A percentile compares a stretch with the other conserved stretches of the same genome.
Conservation (phyloP, 2,113 vertebrate species). For the Chamaetylas fuelleborni region DNA sequence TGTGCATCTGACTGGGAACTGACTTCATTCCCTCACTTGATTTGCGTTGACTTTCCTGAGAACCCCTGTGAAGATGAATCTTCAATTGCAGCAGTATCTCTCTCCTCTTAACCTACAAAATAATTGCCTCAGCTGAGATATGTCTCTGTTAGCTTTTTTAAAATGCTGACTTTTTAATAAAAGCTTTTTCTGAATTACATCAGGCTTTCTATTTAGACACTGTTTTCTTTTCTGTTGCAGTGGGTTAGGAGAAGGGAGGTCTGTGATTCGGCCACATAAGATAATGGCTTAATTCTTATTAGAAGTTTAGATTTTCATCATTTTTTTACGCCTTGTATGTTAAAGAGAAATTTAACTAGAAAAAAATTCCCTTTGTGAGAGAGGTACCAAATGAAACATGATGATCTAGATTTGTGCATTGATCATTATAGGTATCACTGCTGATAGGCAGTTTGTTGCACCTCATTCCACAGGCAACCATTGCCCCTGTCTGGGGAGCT, state of each 20-base stretch:
- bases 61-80: slow-evolving; percentile 29
- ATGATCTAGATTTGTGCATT: neutral
- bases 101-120: slow-evolving; percentile 47
- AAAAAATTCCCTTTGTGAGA: neutral
- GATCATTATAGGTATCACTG: neutral
- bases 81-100: slow-evolving; percentile 37
- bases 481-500: neutral
- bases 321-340: rapidly evolving
- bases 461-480: rapidly evolving
- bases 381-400: neutral
- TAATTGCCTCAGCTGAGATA: slow-evolving; percentile 51
- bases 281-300: neutral
- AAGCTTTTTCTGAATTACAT: slow-evolving; percentile 7
- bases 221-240: neutral
- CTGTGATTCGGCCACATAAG: neutral
- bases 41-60: slow-evolving; percentile 25
- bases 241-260: neutral
- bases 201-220: slow-evolving; percentile 14
- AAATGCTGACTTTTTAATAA: slow-evolving; percentile 53
- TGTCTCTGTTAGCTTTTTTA: slow-evolving; percentile 31
- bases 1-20: slow-evolving; percentile 3
- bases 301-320: neutral
- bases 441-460: neutral
- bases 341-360: neutral
- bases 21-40: slow-evolving; percentile 10